These are phyloP conservation scores for Pseudonaja textilis DNA, from an alignment of 2,113 vertebrate genomes.

Conservation along the genomic window DNA sequence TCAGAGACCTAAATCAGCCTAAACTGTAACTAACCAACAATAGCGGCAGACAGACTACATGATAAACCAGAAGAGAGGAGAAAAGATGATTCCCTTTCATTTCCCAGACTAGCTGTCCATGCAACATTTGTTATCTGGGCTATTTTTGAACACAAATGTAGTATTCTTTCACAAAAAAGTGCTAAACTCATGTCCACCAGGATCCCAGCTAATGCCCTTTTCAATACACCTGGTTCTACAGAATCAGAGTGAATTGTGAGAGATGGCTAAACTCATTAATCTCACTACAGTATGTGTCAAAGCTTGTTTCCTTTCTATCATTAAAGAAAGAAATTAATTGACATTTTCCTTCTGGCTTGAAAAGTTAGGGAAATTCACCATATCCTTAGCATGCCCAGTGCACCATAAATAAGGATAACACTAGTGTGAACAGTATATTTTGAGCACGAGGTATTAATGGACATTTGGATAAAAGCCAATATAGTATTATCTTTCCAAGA, in stretches of 20 bases:
- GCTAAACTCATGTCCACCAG: not conserved
- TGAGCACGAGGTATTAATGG: not conserved
- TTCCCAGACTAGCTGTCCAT: not conserved
- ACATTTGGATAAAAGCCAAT: too few species aligned
- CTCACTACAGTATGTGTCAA: not conserved
- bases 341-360: not conserved
- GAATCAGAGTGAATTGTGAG: too few species aligned
- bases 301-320: not conserved
- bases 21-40: not conserved
- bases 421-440: not conserved
- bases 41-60: not conserved
- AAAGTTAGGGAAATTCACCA: not conserved
- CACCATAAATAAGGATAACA: not conserved
- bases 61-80: not conserved
- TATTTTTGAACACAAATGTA: not conserved
- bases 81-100: not conserved
- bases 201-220: not conserved
- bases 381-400: not conserved
- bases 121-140: not conserved
- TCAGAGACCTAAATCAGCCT: not conserved
- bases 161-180: not conserved
- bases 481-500: not conserved
- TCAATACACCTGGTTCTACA: not conserved
- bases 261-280: not conserved
- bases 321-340: not conserved